Evolutionary conservation across 2,113 vertebrate species (phyloP).

Genomic region (Cromileptes altivelis): DNA sequence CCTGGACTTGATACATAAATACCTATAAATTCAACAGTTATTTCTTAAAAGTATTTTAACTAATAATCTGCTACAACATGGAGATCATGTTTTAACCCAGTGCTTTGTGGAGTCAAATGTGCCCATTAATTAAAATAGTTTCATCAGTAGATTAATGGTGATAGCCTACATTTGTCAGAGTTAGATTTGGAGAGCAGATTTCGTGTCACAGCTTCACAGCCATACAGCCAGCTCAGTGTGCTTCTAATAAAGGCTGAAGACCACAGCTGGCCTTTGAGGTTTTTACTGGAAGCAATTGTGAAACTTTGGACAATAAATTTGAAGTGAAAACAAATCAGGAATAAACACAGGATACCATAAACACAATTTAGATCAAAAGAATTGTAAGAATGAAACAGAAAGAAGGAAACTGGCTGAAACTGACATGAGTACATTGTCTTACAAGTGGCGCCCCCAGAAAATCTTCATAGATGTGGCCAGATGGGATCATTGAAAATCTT

Average conservation of each 20-base stretch:
- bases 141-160: too few species aligned
- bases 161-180: not conserved
- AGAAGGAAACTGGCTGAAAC: not conserved
- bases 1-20: too few species aligned
- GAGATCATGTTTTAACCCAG: too few species aligned
- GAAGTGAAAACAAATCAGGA: too few species aligned
- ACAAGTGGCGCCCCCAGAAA: too few species aligned
- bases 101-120: too few species aligned
- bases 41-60: too few species aligned
- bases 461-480: too few species aligned
- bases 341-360: not conserved
- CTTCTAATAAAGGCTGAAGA: not conserved
- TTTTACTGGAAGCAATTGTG: not conserved
- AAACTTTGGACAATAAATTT: not conserved
- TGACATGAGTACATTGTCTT: not conserved
- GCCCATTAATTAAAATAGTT: too few species aligned
- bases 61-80: too few species aligned
- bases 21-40: too few species aligned
- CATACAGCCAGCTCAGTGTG: not conserved
- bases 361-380: not conserved
- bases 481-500: too few species aligned
- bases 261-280: not conserved
- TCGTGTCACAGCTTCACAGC: not conserved
- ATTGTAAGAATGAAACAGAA: not conserved
- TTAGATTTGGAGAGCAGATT: not conserved